Percentiles rank a stretch among this genome's conserved stretches.
These are phyloP conservation scores for Tiliacea citrago DNA, from an alignment of 2,888 invertebrate species.

Conservation along the genomic window DNA sequence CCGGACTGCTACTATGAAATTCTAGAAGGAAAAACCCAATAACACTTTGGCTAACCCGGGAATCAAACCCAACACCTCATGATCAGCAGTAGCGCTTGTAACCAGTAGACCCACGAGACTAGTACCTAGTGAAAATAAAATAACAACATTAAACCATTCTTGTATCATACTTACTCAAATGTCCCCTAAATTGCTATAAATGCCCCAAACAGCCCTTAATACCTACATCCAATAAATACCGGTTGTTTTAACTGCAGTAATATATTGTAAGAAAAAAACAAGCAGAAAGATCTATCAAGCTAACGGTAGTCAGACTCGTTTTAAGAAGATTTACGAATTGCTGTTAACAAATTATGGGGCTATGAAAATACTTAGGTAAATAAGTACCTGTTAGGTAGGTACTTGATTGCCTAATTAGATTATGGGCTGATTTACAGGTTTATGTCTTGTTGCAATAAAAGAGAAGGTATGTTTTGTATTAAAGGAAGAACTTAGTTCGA, in stretches of 20 bases:
- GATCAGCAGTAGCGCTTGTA: no score
- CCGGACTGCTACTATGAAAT: no score
- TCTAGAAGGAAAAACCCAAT: no score
- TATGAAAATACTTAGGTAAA: constrained; percentile 61
- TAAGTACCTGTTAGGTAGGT: constrained; percentile 53
- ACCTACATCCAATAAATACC: not conserved
- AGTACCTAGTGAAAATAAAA: no score
- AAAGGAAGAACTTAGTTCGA: no score
- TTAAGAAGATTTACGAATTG: constrained; percentile 71
- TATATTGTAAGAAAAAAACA: constrained; percentile 49
- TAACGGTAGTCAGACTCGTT: constrained; percentile 63
- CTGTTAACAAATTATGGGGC: constrained; percentile 64
- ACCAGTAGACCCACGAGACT: no score
- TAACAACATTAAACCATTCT: not conserved
- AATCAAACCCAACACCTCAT: no score
- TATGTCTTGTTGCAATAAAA: not conserved
- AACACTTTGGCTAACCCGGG: no score
- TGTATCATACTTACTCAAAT: not conserved
- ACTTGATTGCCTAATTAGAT: constrained; percentile 65
- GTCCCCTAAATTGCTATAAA: not conserved
- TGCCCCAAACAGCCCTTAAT: not conserved
- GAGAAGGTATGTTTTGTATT: not conserved
- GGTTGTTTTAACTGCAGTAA: constrained; percentile 12
- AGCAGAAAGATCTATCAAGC: constrained; percentile 67
- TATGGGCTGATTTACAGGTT: constrained; percentile 42